Percentiles rank a stretch among this genome's conserved stretches.
These are phyloP conservation scores for Drosophila watanabei DNA, from an alignment of 1,140 invertebrate genomes.

Conservation along the genomic window DNA sequence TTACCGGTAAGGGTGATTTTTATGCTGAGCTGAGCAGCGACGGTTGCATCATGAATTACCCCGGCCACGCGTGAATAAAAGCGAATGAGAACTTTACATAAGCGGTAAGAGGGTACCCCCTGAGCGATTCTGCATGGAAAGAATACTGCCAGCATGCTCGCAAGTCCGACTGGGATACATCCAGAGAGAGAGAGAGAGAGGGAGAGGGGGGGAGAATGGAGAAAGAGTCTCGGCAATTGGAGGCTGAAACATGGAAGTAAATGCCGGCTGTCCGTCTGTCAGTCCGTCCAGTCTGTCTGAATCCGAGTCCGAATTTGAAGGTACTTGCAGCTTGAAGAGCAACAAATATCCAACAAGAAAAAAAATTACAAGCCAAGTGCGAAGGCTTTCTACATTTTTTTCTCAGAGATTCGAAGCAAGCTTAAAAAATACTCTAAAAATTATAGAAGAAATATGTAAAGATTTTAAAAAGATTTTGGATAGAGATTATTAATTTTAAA, in stretches of 20 bases:
- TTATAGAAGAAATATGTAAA: not conserved
- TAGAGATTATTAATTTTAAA: no score
- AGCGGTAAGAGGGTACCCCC: no score
- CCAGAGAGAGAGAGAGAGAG: slow-evolving; percentile 8
- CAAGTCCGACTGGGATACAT: no score
- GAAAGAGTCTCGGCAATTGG: slow-evolving; percentile 44
- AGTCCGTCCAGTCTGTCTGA: slow-evolving; percentile 40
- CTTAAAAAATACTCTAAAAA: slow-evolving; percentile 19
- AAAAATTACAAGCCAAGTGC: slow-evolving; percentile 36
- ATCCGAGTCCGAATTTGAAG: slow-evolving; percentile 57
- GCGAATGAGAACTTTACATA: no score
- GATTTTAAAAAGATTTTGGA: not conserved
- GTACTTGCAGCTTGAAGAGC: slow-evolving; percentile 70
- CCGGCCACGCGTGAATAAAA: no score
- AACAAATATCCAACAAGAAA: slow-evolving; percentile 53
- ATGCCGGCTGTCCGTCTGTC: slow-evolving; percentile 52
- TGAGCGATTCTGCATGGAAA: no score
- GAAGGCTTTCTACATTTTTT: slow-evolving; percentile 12
- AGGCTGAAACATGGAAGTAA: slow-evolving; percentile 66
- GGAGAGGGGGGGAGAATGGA: not conserved
- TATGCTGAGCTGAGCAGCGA: no score
- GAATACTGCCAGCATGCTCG: no score
- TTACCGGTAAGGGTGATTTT: no score
- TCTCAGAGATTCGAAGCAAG: not conserved
- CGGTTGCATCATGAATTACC: no score